These are phyloP conservation scores for Hirudinaria manillensis DNA, from an alignment of 2,888 invertebrate genomes.

Conservation along the genomic window DNA sequence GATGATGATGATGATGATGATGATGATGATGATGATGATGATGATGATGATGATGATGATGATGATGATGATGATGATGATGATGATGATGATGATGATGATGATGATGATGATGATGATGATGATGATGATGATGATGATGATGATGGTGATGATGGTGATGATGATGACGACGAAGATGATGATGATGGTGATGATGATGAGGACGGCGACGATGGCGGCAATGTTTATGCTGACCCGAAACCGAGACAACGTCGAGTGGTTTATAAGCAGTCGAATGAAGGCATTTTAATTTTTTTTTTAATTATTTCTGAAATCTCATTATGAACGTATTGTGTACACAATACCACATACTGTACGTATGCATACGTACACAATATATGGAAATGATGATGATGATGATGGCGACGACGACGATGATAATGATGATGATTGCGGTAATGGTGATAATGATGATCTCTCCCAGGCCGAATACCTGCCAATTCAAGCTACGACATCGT, in stretches of 20 bases:
- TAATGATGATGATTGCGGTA: conserved; percentile 25
- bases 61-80: conserved; percentile 32
- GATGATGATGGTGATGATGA: conserved; percentile 25
- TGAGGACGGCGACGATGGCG: not conserved
- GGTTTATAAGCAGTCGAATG: too few species aligned
- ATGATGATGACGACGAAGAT: conserved; percentile 28
- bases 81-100: conserved; percentile 33
- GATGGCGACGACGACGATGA: conserved; percentile 29
- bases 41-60: conserved; percentile 31
- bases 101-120: conserved; percentile 30
- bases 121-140: conserved; percentile 31
- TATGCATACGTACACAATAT: too few species aligned
- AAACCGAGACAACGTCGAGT: too few species aligned
- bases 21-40: conserved; percentile 32
- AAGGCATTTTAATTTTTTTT: too few species aligned
- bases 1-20: conserved; percentile 30
- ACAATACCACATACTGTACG: too few species aligned
- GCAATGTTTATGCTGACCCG: too few species aligned
- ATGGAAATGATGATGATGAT: conserved; percentile 34
- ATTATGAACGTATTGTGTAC: too few species aligned
- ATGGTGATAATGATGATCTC: conserved; percentile 30
- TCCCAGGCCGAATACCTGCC: too few species aligned
- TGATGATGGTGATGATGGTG: conserved; percentile 31
- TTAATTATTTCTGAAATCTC: too few species aligned
- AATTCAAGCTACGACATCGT: too few species aligned